These are phyloP conservation scores for Morpho deidamia DNA, from an alignment of 2,888 invertebrate species.

Conservation along the genomic window DNA sequence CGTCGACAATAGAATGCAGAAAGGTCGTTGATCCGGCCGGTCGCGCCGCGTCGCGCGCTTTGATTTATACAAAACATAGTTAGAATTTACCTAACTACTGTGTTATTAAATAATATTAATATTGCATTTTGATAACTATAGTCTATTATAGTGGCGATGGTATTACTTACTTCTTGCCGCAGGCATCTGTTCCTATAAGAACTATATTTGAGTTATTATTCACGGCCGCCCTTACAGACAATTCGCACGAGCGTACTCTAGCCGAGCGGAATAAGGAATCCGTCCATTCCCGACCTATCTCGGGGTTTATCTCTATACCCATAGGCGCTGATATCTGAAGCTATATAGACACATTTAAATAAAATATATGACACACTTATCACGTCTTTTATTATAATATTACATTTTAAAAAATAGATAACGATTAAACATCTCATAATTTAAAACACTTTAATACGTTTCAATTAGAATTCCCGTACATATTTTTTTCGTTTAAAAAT, in stretches of 20 bases:
- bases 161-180: constrained; percentile 50
- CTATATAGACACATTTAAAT: background rate
- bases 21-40: too few relatives aligned
- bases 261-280: constrained; percentile 42
- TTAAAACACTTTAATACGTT: too few relatives aligned
- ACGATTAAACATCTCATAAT: too few relatives aligned
- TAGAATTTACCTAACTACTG: background rate
- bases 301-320: constrained; percentile 12
- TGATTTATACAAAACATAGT: too few relatives aligned
- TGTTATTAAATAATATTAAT: too few relatives aligned
- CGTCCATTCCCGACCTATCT: constrained; percentile 38
- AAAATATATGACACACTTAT: background rate
- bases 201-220: constrained; percentile 40
- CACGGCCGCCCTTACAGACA: constrained; percentile 43
- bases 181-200: constrained; percentile 50
- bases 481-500: too few relatives aligned
- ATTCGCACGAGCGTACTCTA: constrained; percentile 41
- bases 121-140: too few relatives aligned
- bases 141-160: too few relatives aligned
- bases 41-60: too few relatives aligned
- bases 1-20: too few relatives aligned
- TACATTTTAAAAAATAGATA: background rate
- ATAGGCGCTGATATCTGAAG: constrained; percentile 21
- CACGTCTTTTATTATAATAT: too few relatives aligned
- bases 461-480: too few relatives aligned